phyloP scores from a whole-genome alignment of 35 echinoderm and acorn worm species.

The Strongylocentrotus purpuratus region DNA sequence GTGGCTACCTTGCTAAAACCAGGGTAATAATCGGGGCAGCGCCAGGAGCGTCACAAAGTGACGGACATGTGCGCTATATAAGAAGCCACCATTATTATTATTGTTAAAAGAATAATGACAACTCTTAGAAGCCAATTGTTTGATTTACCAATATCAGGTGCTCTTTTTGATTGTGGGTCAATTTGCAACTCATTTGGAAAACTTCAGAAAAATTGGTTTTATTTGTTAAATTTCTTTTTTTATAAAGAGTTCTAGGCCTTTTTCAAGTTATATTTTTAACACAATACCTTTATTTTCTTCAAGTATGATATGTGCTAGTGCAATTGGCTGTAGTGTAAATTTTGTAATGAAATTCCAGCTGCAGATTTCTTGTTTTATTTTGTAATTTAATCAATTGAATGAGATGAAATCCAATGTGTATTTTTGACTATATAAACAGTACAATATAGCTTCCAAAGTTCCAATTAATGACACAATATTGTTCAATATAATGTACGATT shows the following conservation, averaged over 20 bases:
- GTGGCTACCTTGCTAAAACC: too few species aligned
- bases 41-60: too few species aligned
- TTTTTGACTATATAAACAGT: neutral
- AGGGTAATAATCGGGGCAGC: too few species aligned
- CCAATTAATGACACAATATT: neutral
- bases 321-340: neutral
- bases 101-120: too few species aligned
- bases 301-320: constrained; percentile 1
- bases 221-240: neutral
- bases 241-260: neutral
- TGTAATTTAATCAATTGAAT: neutral
- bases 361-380: neutral
- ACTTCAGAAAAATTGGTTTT: neutral
- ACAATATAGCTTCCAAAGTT: neutral
- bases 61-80: too few species aligned
- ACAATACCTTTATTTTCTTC: neutral
- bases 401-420: constrained; percentile 4
- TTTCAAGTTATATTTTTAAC: neutral
- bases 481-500: neutral
- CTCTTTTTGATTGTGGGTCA: neutral
- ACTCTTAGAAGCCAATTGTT: neutral
- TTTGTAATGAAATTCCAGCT: neutral
- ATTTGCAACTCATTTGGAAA: neutral
- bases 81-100: too few species aligned
- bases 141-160: neutral